Base-by-base conservation (phyloP, 2,888 invertebrate genomes). In the Polietes domitor region DNA sequence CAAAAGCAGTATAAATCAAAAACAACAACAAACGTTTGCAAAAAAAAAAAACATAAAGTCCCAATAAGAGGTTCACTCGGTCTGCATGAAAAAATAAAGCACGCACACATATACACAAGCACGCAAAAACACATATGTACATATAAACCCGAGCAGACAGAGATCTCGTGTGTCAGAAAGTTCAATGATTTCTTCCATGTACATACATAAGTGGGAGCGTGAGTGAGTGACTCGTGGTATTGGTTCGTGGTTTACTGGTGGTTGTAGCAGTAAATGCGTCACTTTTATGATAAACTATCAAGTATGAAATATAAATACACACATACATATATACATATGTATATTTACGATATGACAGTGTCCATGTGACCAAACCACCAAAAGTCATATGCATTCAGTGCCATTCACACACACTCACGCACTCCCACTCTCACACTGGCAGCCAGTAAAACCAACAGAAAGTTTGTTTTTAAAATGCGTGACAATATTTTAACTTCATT, bases 1-100 rank as follows among this genome's bases (percentile, higher is more conserved):
- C 70, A 53, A 77, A 77, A 71, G 53, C 63, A 61, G 70, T 71
- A 83, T 80, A 83, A 83, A 80, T 80, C 80, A 80, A 19, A 77
- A 77, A 21, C 1, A 55, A 24, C 17, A 17, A 28, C 32, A 73
- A 63, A 74, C 7, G 43, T 12, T 47, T 47, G 17, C 72, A 21
- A 61, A 72, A 32, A 26, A 75, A 76, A 10, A 15, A 53, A 53
- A 24, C 4, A 10, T 24, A 55, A 50, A 55, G 24, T 55, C 61
- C 5, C 61, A 32, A 26, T n/a, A 26, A 41, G 7, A 63, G 37
- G 37, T 12, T 41, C 65, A 4, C 26, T 26, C n/a, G 5, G 41
- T n/a, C 17, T 37, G 68, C 6, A 21, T 68, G 68, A 26, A 43
- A 43, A 61, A 0, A n/a, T n/a, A n/a, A n/a, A 68, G 12, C 12